Base-by-base conservation (phyloP, 2,797 vertebrate species). In the Periparus ater region DNA sequence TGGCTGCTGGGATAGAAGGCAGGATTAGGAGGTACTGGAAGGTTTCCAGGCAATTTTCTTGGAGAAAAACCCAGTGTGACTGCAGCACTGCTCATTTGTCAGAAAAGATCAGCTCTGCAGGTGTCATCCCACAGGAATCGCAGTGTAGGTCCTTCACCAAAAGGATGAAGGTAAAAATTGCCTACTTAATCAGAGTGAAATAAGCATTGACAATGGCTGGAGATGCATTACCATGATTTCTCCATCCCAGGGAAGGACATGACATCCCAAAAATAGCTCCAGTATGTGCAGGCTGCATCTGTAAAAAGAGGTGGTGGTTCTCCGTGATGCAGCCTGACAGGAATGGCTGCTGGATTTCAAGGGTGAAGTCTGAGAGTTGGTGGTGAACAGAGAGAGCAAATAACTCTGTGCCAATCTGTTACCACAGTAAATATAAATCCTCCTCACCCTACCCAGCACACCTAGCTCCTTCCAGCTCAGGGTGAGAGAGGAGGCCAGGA, bases 11-110 rank as follows among this genome's bases (percentile, higher is more conserved):
- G 71, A 60, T 71, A 45, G 67, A 91, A 38, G 17, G 27, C n/a
- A 71, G 45, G 73, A 84, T 91, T 62, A 45, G 58, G 40, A 94
- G 50, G 45, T 20, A 55, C 42, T 53, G 77, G 34, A 79, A 85
- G 40, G 38, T n/a, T 87, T 93, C 80, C 77, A 70, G 71, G 55
- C 29, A 82, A n/a, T 85, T 73, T 84, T 92, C 62, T 89, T 1
- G 0, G 19, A 67, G 34, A 47, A 22, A 67, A 55, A 68, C n/a
- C 34, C 5, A 1, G 16, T 0, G 0, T 42, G 70, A 62, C 36
- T 73, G 32, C 4, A 3, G 66, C 32, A 26, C 48, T 45, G 21
- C 29, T 86, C 7, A 0, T 73, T 67, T 63, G 45, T 82, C 71
- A 71, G 77, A 91, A 91, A 57, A 53, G 26, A 85, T 84, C 88